Evolutionary conservation across 2,888 invertebrate species (phyloP).

Genomic region (Brachyptera risi): DNA sequence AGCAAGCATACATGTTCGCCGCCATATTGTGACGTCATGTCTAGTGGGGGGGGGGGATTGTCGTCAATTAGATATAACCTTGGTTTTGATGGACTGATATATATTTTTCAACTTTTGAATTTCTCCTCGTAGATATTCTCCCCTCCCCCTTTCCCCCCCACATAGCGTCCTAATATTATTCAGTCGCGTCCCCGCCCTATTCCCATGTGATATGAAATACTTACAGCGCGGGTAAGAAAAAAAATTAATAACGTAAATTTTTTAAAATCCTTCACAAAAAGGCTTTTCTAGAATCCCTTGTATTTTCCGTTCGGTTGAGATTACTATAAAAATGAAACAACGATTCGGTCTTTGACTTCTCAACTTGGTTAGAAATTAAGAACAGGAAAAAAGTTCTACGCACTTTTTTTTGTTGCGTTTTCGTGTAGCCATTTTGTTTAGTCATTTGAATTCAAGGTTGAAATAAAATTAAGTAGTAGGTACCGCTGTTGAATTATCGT

Average conservation of each 20-base stretch:
- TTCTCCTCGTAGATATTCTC: not conserved
- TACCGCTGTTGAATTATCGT: too few relatives aligned
- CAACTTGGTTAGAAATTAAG: too few relatives aligned
- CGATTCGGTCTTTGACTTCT: too few relatives aligned
- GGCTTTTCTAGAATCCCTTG: too few relatives aligned
- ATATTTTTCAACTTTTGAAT: not conserved
- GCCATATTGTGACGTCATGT: slow-evolving; percentile 25
- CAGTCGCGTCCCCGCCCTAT: slow-evolving; percentile 1
- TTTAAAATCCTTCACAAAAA: not conserved
- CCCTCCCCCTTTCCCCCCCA: slow-evolving; percentile 8
- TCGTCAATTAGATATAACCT: slow-evolving; percentile 29
- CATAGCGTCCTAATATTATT: not conserved
- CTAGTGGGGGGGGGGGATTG: slow-evolving; percentile 11
- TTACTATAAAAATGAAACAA: too few relatives aligned
- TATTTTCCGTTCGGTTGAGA: too few relatives aligned
- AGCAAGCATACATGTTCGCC: too few relatives aligned
- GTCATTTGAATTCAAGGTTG: too few relatives aligned
- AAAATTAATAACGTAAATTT: slow-evolving; percentile 18
- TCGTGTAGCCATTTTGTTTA: too few relatives aligned
- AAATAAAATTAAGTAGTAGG: too few relatives aligned
- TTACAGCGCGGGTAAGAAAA: slow-evolving; percentile 18
- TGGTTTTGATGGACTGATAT: slow-evolving; percentile 21
- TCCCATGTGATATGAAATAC: slow-evolving; percentile 21
- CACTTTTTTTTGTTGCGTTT: too few relatives aligned
- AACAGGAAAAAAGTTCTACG: too few relatives aligned